These are phyloP conservation scores for Amblyornis subalaris DNA, from an alignment of 2,113 vertebrate species.

Conservation along the genomic window DNA sequence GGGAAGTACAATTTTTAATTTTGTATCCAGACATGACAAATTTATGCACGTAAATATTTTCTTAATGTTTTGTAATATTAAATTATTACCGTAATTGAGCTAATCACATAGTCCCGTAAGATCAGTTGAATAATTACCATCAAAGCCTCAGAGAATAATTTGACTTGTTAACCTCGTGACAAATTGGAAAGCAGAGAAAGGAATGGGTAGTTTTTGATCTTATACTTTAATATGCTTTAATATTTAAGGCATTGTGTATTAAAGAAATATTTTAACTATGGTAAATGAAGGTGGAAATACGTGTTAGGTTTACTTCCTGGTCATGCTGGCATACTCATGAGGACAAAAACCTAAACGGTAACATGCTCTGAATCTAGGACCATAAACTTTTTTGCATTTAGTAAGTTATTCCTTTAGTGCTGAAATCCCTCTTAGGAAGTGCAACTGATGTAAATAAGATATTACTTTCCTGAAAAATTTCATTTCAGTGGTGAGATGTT, in stretches of 20 bases:
- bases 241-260: background rate
- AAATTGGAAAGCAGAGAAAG: background rate
- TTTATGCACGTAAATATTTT: background rate
- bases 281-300: background rate
- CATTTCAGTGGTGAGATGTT: background rate
- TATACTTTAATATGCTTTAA: background rate
- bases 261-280: background rate
- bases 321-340: background rate
- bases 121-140: background rate
- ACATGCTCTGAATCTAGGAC: background rate
- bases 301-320: background rate
- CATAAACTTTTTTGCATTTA: background rate
- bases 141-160: background rate
- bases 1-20: background rate
- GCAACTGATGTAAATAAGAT: background rate
- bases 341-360: background rate
- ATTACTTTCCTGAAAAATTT: background rate
- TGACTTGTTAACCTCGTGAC: background rate
- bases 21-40: background rate
- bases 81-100: background rate
- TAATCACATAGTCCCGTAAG: background rate
- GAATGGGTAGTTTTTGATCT: background rate
- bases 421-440: background rate
- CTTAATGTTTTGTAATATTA: background rate
- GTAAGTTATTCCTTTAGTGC: background rate